These are phyloP conservation scores for Limulus polyphemus DNA, from an alignment of 2,888 invertebrate species.

Conservation along the genomic window DNA sequence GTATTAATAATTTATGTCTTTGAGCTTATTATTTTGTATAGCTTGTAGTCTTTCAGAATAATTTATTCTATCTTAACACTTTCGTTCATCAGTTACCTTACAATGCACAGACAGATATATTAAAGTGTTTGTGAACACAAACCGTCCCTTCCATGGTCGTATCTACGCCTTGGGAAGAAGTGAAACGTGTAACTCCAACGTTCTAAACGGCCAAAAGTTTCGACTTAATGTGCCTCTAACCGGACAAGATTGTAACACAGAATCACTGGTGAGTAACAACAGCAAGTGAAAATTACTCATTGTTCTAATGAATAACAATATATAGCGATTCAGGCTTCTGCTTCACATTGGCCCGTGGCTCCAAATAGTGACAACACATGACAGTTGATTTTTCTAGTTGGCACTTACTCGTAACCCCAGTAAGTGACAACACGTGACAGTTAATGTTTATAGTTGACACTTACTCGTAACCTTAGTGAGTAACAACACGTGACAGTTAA, in stretches of 20 bases:
- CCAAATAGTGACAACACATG: too few species aligned
- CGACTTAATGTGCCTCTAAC: slow-evolving; percentile 81
- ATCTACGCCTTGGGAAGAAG: slow-evolving; percentile 86
- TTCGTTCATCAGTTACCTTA: slow-evolving; percentile 58
- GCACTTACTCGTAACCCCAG: too few species aligned
- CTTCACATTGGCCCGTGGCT: too few species aligned
- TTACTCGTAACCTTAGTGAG: too few species aligned
- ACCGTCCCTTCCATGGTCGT: slow-evolving; percentile 85
- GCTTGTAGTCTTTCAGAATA: background rate
- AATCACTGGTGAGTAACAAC: slow-evolving; percentile 65
- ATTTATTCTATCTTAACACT: background rate
- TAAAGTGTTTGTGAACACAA: slow-evolving; percentile 80
- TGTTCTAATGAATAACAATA: too few species aligned
- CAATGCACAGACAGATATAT: slow-evolving; percentile 90
- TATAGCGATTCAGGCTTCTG: too few species aligned
- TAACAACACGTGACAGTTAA: too few species aligned
- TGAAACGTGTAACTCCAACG: slow-evolving; percentile 89
- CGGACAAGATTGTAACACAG: slow-evolving; percentile 89
- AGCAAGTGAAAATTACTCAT: too few species aligned
- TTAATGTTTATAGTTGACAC: too few species aligned
- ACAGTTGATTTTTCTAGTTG: too few species aligned
- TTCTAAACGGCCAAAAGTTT: slow-evolving; percentile 82
- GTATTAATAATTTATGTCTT: too few species aligned
- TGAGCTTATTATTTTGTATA: background rate
- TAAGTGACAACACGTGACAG: too few species aligned